phyloP scores from a whole-genome alignment of 2,797 vertebrate species.

The Threskiornis aethiopicus region DNA sequence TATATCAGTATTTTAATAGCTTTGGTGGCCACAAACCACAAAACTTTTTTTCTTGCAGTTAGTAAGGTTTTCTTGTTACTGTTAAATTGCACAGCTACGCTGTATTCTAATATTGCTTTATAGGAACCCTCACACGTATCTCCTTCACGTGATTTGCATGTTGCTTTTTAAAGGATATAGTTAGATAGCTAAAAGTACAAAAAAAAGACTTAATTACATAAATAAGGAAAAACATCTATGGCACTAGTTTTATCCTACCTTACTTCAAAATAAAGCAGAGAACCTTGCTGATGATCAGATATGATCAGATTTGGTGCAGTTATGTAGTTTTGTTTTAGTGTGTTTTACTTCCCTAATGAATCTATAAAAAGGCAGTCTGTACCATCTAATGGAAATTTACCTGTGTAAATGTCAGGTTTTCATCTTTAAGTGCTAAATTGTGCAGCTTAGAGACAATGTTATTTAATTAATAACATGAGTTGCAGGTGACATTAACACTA shows the following conservation, averaged over 20 bases:
- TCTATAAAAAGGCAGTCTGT: not conserved
- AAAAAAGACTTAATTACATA: not conserved
- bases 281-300: not conserved
- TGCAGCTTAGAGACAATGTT: not conserved
- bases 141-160: not conserved
- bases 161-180: not conserved
- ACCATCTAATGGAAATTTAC: not conserved
- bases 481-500: constrained; percentile 58
- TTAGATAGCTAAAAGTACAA: not conserved
- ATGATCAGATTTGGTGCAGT: not conserved
- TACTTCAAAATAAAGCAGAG: not conserved
- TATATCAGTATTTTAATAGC: not conserved
- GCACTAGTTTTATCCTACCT: not conserved
- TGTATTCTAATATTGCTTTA: not conserved
- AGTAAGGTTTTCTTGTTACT: not conserved
- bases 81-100: not conserved
- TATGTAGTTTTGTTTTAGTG: not conserved
- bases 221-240: not conserved
- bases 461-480: constrained; percentile 42
- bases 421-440: not conserved
- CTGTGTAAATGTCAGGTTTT: constrained; percentile 49
- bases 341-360: not conserved
- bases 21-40: not conserved
- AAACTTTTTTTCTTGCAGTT: not conserved
- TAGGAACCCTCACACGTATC: not conserved